Base-by-base conservation (phyloP, 2,888 invertebrate species). In the Geophilus truncorum region DNA sequence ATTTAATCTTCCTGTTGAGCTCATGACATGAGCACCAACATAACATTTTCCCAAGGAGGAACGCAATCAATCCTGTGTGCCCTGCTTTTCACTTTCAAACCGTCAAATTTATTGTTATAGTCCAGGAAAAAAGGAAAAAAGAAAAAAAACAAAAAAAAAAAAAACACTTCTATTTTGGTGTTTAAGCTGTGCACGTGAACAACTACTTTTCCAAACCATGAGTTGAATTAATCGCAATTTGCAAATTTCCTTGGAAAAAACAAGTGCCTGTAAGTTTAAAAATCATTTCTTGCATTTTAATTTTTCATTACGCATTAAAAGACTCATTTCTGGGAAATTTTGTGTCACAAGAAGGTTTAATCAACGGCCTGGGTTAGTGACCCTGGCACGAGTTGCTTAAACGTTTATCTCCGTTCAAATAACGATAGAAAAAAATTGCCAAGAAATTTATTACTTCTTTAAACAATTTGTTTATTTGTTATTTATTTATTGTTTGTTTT, bases 1-100 rank as follows among this genome's bases (percentile, higher is more conserved):
- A 5, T 62, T 62, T 62, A 62, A 62, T 62, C 62, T 62, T 62
- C 62, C 62, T 62, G 25, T 62, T 57, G 62, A 62, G 62, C 62
- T 2, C 45, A 45, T 7, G 45, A 45, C 45, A 45, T n/a, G 45
- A n/a, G 18, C 5, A 40, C 7, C 15, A 40, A 12, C 7, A 5
- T 9, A 2, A 12, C 15, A 12, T 45, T 45, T 15, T 32, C 32
- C 45, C n/a, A 45, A 21, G 62, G 7, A 57, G 57, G 25, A 62
- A 45, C n/a, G 57, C 57, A 18, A 18, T 23, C 57, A 9, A 57
- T 7, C 15, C 10, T 21, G 7, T 57, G 18, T 57, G 2, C 57
- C 7, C 18, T 57, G 57, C 18, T 57, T 57, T 15, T 7, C 10
- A 9, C 10, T 21, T 23, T 57, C 7, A 57, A 57, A 57, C 36